These are phyloP conservation scores for Heliconius hermathena DNA, from an alignment of 1,140 invertebrate genomes.

Conservation along the genomic window DNA sequence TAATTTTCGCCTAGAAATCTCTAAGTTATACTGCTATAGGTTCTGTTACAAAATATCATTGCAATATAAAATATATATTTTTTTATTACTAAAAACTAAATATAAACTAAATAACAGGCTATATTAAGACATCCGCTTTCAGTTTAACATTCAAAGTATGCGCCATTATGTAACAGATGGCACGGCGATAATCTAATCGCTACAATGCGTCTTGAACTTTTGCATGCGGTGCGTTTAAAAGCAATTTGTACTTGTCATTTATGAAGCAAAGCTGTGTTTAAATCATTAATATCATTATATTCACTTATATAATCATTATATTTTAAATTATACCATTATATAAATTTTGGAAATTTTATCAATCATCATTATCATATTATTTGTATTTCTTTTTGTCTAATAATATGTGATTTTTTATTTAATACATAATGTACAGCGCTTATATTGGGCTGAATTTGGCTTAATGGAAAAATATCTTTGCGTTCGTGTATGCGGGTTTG, in stretches of 20 bases:
- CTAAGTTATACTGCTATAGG: no score
- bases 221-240: slow-evolving; percentile 43
- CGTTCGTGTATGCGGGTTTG: background rate
- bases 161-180: slow-evolving; percentile 53
- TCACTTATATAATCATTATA: slow-evolving; percentile 6
- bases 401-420: background rate
- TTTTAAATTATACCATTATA: background rate
- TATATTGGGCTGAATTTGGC: background rate
- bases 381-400: no score
- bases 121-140: slow-evolving; percentile 32
- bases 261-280: slow-evolving; percentile 22
- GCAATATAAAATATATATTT: background rate
- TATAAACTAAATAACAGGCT: background rate
- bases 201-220: slow-evolving; percentile 52
- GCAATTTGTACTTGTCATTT: slow-evolving; percentile 40
- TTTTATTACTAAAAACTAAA: background rate
- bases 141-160: slow-evolving; percentile 34
- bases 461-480: background rate
- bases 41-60: no score
- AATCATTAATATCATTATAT: slow-evolving; percentile 29
- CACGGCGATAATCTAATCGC: slow-evolving; percentile 59
- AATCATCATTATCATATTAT: no score
- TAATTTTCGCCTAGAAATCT: no score
- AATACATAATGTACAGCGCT: background rate
- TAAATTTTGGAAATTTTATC: no score